Evolutionary conservation across 2,888 invertebrate genomes (phyloP).

Genomic region (Meghimatium bilineatum): DNA sequence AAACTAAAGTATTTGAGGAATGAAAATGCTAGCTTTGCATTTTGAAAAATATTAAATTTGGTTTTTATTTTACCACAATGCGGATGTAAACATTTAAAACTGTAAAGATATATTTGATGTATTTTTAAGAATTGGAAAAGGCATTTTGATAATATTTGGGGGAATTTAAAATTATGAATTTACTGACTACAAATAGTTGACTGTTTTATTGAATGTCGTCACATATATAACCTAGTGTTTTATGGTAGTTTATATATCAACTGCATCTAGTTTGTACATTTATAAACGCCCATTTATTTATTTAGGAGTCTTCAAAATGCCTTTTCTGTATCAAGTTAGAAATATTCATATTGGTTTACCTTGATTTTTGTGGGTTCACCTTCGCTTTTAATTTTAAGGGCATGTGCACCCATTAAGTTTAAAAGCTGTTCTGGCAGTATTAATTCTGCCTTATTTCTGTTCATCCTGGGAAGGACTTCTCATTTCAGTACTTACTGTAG

Average conservation of each 20-base stretch:
- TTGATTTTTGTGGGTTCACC: constrained; percentile 34
- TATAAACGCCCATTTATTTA: neutral
- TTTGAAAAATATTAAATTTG: too few species aligned
- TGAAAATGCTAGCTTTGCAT: too few species aligned
- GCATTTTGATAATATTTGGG: constrained; percentile 29
- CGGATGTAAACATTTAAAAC: neutral
- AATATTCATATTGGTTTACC: constrained; percentile 29
- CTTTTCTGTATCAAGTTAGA: constrained; percentile 28
- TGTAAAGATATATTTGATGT: neutral
- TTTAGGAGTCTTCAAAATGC: constrained; percentile 33
- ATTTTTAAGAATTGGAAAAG: constrained; percentile 27
- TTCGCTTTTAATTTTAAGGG: constrained; percentile 40
- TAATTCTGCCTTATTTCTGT: constrained; percentile 36
- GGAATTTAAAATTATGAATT: neutral
- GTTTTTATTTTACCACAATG: too few species aligned
- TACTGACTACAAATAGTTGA: neutral
- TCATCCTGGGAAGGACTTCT: constrained; percentile 19
- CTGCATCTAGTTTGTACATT: neutral
- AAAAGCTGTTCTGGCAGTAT: constrained; percentile 35
- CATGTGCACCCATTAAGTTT: constrained; percentile 37
- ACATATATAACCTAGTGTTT: neutral
- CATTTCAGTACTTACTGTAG: constrained; percentile 27
- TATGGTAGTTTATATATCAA: neutral
- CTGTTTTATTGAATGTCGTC: neutral
- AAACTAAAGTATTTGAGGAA: too few species aligned